Base-by-base conservation (phyloP, 2,888 invertebrate species). In the Xestia xanthographa region DNA sequence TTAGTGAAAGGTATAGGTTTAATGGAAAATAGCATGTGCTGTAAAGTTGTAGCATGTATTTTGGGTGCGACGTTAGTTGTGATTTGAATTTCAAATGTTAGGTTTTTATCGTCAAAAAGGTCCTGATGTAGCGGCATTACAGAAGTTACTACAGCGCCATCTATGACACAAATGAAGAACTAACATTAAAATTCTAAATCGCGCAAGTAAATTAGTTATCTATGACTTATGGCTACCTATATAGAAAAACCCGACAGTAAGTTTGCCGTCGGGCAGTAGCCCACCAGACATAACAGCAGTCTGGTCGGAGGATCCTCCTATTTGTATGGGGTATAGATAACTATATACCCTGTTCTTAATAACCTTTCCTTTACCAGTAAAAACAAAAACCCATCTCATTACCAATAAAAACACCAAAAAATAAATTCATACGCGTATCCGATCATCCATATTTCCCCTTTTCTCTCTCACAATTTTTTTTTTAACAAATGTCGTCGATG, bases 401-500 rank as follows among this genome's bases (percentile, higher is more conserved):
- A 68, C 11, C 5, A 68, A 43, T 2, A 5, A 58, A 1, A 66
- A 60, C 2, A 26, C 11, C 0, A 14, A 34, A 50, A 29, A 67
- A 80, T n/a, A n/a, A 66, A 80, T 66, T 72, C 72, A 70, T 74
- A 63, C 53, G 38, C 41, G 69, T 76, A 84, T 72, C 71, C 68
- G 62, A 82, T 53, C 66, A 26, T 67, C 38, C 45, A 14, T 0
- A 17, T 66, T 65, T n/a, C 22, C 77, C 75, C 34, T 41, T 63
- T 77, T 63, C 53, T 73, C 78, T 71, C 73, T 78, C 84, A 74
- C 60, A 80, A 79, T 34, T 34, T 3, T 34, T 89, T 88, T 73
- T 86, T 83, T 74, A 83, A 86, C 79, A 88, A 88, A 90, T 85
- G 72, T 79, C 84, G 77, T 72, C 82, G 78, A 86, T 88, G 81